A percentile compares a stretch with the other conserved stretches of the same genome.
Conservation (phyloP, 1,140 invertebrate genomes). For the Melitaea cinxia region DNA sequence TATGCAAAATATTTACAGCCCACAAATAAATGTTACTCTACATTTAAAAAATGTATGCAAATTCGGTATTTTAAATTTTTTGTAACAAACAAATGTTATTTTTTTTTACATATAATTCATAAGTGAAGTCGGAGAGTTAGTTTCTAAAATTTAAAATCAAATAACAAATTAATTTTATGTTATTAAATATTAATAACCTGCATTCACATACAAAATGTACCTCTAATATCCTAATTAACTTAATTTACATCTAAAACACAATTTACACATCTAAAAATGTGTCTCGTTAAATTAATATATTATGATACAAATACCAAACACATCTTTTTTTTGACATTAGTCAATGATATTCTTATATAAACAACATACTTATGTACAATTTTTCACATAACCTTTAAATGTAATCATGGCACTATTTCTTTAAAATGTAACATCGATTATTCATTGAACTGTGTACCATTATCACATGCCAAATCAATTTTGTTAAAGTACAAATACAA, state of each 20-base stretch:
- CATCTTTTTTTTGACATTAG: slow-evolving; percentile 52
- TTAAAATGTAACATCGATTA: slow-evolving; percentile 53
- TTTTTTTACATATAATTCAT: slow-evolving; percentile 50
- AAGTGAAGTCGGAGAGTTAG: slow-evolving; percentile 53
- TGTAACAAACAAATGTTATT: slow-evolving; percentile 42
- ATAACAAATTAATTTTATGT: slow-evolving; percentile 28
- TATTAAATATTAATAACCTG: slow-evolving; percentile 32
- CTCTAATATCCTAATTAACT: slow-evolving; percentile 32
- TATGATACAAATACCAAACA: slow-evolving; percentile 70
- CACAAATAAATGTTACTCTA: slow-evolving; percentile 67
- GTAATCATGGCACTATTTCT: slow-evolving; percentile 74
- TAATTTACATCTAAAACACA: slow-evolving; percentile 29
- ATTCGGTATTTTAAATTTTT: slow-evolving; percentile 67
- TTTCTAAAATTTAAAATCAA: slow-evolving; percentile 40
- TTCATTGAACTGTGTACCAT: slow-evolving; percentile 11
- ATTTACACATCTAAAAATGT: slow-evolving; percentile 32
- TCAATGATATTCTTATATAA: slow-evolving; percentile 68
- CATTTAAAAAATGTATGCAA: slow-evolving; percentile 70
- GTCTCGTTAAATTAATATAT: slow-evolving; percentile 56
- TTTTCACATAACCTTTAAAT: slow-evolving; percentile 57
- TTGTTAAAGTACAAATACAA: slow-evolving; percentile 2
- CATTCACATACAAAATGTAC: slow-evolving; percentile 37
- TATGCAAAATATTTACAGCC: slow-evolving; percentile 78
- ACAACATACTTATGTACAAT: slow-evolving; percentile 70
- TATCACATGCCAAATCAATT: neutral